Conservation (phyloP, 1,140 invertebrate genomes). For the Pseudomyrmex gracilis region DNA sequence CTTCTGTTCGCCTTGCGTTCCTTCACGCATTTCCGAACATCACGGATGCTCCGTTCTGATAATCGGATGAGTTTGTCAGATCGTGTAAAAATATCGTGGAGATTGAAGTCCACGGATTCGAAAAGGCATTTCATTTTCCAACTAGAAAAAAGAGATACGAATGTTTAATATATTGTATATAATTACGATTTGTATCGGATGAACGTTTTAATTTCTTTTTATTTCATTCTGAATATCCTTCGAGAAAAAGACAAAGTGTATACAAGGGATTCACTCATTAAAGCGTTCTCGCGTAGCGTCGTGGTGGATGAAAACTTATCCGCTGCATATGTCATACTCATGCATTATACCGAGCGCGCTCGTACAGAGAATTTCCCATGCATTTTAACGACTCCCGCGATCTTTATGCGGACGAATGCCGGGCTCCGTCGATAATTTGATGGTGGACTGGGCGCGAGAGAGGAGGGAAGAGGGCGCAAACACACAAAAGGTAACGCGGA, state of each 20-base stretch:
- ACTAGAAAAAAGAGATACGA: neutral
- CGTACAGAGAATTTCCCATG: slow-evolving; percentile 59
- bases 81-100: neutral
- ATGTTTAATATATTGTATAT: too few relatives aligned
- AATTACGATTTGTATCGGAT: too few relatives aligned
- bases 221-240: too few relatives aligned
- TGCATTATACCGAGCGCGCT: slow-evolving; percentile 41
- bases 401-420: slow-evolving; percentile 64
- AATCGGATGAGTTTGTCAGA: neutral
- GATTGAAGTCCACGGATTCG: neutral
- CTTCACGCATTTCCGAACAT: neutral
- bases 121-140: neutral
- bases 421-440: slow-evolving; percentile 55
- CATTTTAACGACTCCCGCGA: slow-evolving; percentile 66
- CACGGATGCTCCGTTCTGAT: neutral
- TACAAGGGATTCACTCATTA: neutral
- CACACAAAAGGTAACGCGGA: slow-evolving; percentile 46
- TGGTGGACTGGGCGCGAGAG: slow-evolving; percentile 27
- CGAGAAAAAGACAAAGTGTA: too few relatives aligned
- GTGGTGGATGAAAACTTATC: slow-evolving; percentile 11
- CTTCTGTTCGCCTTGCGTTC: too few relatives aligned
- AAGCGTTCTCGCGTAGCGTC: neutral
- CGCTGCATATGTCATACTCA: neutral
- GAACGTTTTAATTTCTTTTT: too few relatives aligned
- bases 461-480: neutral